Evolutionary conservation across 1,140 invertebrate genomes (phyloP), one percentile per base, ranked within the genome.

Genomic region (Spodoptera litura): DNA sequence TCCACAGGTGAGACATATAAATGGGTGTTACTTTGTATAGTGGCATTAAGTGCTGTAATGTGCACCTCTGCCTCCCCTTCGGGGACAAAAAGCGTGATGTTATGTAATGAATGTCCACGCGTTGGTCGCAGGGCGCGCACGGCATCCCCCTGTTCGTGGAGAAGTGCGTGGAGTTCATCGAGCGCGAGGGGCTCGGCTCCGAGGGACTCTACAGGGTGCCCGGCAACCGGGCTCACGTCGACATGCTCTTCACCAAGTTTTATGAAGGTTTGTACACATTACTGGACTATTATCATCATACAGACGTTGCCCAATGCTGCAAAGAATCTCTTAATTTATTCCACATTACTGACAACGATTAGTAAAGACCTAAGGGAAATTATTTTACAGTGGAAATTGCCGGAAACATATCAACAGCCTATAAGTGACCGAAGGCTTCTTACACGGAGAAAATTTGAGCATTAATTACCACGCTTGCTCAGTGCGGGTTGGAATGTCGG

Each of bases 181-280:
- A 99, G 95, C 97, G 98, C 75, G 98, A 98, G 94, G 98, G 99
- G 0, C 95, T 99, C 13, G 97, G 98, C 83, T 98, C 98, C 0
- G 99, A 99, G 95, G 99, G 99, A 2, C 97, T 99, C 70, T 99
- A 99, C 90, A 95, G 99, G 81, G 99, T 99, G 74, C 97, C 97
- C 44, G 99, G 99, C 31, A 99, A 99, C 95, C 95, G 98, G 85
- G 98, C 98, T 31, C 99, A 99, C 89, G 98, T 99, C 5, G 98
- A 99, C 89, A 96, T 99, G 85, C 95, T 99, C 4, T 98, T 99
- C 88, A 97, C 97, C 82, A 98, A 98, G 89, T 98, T 99, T 90
- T 97, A 98, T 89, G 98, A 99, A 96, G 97, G 97, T 98, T 92
- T 44, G 38, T 44, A 9, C 9, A 6, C 6, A 0, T 44, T 44